Base-by-base conservation (phyloP, 1,140 invertebrate genomes). In the Radopholus similis region DNA sequence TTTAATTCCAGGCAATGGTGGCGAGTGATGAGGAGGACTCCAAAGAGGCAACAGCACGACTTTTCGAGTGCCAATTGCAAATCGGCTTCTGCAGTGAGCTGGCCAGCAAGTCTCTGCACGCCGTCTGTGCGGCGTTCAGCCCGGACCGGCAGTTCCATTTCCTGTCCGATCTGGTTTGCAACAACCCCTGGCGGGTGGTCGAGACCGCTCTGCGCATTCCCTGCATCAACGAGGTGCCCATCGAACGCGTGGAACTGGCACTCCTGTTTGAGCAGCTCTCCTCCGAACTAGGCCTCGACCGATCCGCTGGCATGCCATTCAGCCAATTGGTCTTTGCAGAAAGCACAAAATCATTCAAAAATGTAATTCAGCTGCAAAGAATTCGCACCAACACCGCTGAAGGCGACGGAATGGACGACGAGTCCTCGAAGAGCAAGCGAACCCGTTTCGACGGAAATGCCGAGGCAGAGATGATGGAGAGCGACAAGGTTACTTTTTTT, bases 231-330 rank as follows among this genome's bases (percentile, higher is more conserved):
- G 59, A 62, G 21, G 2, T 62, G 21, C 40, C 59, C 13, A 30
- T 28, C 11, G 40, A 49, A 23, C 49, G 40, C 18, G 49, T 62
- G 28, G 59, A 62, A 15, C 32, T 62, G 21, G 59, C 59, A 30
- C 23, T 62, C 15, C 18, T 62, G 0, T 62, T 62, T 49, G 59
- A 62, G 40, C 40, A 40, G 28, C 3, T 62, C 18, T 62, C 47
- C 30, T 34, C 5, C 28, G 18, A 62, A 3, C 32, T 62, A 21
- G 42, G 59, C 34, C 21, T 34, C 47, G 18, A 47, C 21, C 40
- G 11, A 8, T 4, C 47, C 4, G 47, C 42, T 13, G 38, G 47
- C 21, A 23, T 62, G 59, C 59, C 59, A 2, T 62, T 40, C 15
- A 21, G 32, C 26, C 42, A 49, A 47, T 49, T 62, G 59, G 59